A percentile compares a stretch with the other conserved stretches of the same genome.
These are phyloP conservation scores for Gryllus bimaculatus DNA, from an alignment of 1,140 invertebrate genomes.

Conservation along the genomic window DNA sequence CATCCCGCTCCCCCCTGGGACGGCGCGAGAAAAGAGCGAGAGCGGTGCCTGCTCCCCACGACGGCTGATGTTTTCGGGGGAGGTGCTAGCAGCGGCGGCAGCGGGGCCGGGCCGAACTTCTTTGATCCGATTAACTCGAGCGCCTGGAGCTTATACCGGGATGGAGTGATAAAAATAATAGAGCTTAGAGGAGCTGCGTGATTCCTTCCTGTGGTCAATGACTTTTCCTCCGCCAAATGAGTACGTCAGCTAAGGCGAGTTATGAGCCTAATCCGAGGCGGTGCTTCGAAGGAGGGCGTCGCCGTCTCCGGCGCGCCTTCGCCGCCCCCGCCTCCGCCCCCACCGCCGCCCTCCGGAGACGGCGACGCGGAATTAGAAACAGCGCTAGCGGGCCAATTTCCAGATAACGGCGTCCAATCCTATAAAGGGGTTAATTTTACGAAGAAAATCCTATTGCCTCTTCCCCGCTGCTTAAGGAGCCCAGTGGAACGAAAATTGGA, in stretches of 20 bases:
- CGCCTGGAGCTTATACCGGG: neutral
- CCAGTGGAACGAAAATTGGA: neutral
- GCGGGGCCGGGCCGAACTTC: neutral
- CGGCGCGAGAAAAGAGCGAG: neutral
- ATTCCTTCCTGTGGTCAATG: constrained; percentile 1
- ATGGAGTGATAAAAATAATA: constrained; percentile 2
- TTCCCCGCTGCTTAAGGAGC: neutral
- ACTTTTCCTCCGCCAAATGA: constrained; percentile 3
- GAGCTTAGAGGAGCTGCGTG: neutral
- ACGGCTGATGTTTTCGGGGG: neutral
- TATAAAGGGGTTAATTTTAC: constrained; percentile 5
- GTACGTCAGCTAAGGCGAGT: neutral
- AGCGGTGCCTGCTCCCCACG: too few relatives aligned
- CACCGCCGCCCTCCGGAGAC: neutral
- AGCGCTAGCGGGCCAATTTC: neutral
- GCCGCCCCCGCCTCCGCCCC: neutral
- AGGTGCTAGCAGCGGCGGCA: neutral
- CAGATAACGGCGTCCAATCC: neutral
- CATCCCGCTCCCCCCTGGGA: neutral
- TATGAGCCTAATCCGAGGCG: neutral
- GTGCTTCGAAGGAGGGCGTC: neutral
- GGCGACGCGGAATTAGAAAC: neutral
- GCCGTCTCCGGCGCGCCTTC: too few relatives aligned
- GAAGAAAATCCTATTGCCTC: constrained; percentile 1
- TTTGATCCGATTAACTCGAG: neutral